These are phyloP conservation scores for Drosophila aff. DNA, from an alignment of 1,140 invertebrate genomes.

Conservation along the genomic window DNA sequence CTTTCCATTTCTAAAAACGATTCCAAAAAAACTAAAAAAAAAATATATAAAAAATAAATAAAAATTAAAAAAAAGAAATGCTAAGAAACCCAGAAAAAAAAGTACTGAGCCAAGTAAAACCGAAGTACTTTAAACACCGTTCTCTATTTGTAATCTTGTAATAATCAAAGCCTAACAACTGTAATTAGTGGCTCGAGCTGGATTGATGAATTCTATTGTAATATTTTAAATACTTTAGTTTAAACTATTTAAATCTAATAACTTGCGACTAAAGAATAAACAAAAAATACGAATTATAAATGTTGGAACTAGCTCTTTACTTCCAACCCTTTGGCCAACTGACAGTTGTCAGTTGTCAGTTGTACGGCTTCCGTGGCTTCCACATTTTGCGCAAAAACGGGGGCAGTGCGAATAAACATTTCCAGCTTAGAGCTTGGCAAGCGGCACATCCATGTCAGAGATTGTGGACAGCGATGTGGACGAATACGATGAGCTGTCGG, in stretches of 20 bases:
- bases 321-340: slow-evolving; percentile 36
- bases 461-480: slow-evolving; percentile 67
- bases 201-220: slow-evolving; percentile 68
- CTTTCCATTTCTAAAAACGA: slow-evolving; percentile 22
- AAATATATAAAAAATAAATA: background rate
- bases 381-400: slow-evolving; percentile 1
- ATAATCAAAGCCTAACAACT: slow-evolving; percentile 59
- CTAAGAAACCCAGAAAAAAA: slow-evolving; percentile 21
- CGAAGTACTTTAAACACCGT: slow-evolving; percentile 56
- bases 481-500: slow-evolving; percentile 72
- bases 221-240: slow-evolving; percentile 77
- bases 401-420: slow-evolving; percentile 30
- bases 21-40: slow-evolving; percentile 23
- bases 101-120: slow-evolving; percentile 42
- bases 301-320: slow-evolving; percentile 16
- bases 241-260: slow-evolving; percentile 67
- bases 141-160: slow-evolving; percentile 51
- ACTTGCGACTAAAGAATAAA: slow-evolving; percentile 69
- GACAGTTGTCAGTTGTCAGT: slow-evolving; percentile 20
- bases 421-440: slow-evolving; percentile 28
- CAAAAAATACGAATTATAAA: slow-evolving; percentile 41
- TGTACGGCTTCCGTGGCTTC: slow-evolving; percentile 15
- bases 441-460: slow-evolving; percentile 53
- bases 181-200: slow-evolving; percentile 52
- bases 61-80: slow-evolving; percentile 3